phyloP scores from a whole-genome alignment of 1,140 invertebrate genomes.

The Asbolus verrucosus region DNA sequence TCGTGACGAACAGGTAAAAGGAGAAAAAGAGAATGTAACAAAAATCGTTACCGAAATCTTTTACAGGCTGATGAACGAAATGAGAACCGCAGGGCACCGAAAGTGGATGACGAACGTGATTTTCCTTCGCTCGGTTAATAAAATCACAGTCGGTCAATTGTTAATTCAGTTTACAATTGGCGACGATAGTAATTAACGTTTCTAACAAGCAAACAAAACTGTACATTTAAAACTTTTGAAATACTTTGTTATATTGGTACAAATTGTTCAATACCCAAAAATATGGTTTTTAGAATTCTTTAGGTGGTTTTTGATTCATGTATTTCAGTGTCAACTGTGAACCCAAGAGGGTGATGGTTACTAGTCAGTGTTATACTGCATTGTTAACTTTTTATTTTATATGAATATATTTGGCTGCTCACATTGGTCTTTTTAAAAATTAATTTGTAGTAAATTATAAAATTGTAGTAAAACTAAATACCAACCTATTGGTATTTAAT shows the following conservation, averaged over 20 bases:
- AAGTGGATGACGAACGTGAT: slow-evolving; percentile 94
- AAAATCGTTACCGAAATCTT: no score
- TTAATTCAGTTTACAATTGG: slow-evolving; percentile 27
- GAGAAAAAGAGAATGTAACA: slow-evolving; percentile 42
- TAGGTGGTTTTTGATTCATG: slow-evolving; percentile 48
- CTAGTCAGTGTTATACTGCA: slow-evolving; percentile 62
- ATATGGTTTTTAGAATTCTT: slow-evolving; percentile 47
- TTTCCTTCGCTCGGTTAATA: slow-evolving; percentile 90
- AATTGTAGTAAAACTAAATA: not conserved
- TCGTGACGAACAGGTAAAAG: slow-evolving; percentile 60
- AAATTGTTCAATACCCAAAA: slow-evolving; percentile 50
- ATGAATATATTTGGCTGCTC: slow-evolving; percentile 53
- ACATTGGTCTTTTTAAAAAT: slow-evolving; percentile 19
- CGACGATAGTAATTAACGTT: slow-evolving; percentile 36
- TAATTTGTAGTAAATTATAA: slow-evolving; percentile 18
- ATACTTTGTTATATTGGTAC: slow-evolving; percentile 58
- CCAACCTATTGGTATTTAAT: slow-evolving; percentile 1
- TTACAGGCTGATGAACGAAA: slow-evolving; percentile 56
- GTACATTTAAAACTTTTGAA: slow-evolving; percentile 51
- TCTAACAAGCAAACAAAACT: slow-evolving; percentile 51
- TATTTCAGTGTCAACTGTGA: slow-evolving; percentile 56
- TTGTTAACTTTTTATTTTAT: slow-evolving; percentile 55
- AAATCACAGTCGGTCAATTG: slow-evolving; percentile 36
- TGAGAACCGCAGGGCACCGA: slow-evolving; percentile 80
- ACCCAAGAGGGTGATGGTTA: slow-evolving; percentile 57